A percentile compares a stretch with the other conserved stretches of the same genome.
These are phyloP conservation scores for Corythornis cristatus DNA, from an alignment of 2,113 vertebrate species.

Conservation along the genomic window DNA sequence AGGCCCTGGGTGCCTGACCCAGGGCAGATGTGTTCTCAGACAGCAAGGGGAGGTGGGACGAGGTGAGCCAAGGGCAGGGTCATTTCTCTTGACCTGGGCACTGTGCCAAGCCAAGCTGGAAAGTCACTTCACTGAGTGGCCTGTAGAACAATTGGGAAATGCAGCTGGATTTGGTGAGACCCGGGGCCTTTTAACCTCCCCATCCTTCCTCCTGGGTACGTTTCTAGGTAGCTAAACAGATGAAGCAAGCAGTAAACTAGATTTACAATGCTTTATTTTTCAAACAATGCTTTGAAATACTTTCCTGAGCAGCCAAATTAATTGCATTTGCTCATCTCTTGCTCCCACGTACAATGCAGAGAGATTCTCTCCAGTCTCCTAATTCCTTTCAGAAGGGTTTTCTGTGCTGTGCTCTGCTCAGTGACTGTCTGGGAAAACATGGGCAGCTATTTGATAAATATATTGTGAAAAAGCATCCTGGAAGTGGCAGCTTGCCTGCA, in stretches of 20 bases:
- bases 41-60: not conserved
- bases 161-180: not conserved
- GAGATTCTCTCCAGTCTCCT: not conserved
- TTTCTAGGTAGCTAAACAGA: not conserved
- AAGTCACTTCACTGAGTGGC: not conserved
- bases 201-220: rapidly evolving
- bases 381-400: not conserved
- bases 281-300: not conserved
- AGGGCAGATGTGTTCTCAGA: not conserved
- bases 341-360: not conserved
- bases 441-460: constrained; percentile 29
- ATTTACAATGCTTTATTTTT: not conserved
- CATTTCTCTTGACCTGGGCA: not conserved
- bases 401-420: not conserved
- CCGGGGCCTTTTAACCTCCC: not conserved
- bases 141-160: not conserved
- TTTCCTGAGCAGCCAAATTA: not conserved
- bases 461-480: not conserved
- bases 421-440: not conserved
- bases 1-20: not conserved
- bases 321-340: not conserved
- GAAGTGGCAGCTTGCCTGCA: not conserved
- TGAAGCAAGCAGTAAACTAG: not conserved
- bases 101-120: not conserved
- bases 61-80: not conserved